phyloP scores from a whole-genome alignment of 2,113 vertebrate genomes.

The Regulus satrapa region DNA sequence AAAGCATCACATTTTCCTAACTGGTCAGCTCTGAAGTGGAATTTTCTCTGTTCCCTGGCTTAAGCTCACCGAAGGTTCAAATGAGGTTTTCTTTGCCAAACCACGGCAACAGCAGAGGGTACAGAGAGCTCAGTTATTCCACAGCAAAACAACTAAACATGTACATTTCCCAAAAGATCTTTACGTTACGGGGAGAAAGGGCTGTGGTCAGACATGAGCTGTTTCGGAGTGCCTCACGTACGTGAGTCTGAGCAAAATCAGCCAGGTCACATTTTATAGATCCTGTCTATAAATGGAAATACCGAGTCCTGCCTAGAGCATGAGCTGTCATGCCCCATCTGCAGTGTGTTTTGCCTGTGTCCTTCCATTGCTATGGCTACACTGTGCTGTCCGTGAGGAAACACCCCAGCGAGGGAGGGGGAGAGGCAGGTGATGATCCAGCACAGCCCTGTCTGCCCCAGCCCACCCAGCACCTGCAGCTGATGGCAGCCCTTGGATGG shows the following conservation, averaged over 20 bases:
- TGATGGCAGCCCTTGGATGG: background rate
- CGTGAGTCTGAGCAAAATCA: background rate
- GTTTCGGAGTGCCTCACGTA: background rate
- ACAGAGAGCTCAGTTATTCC: conserved; percentile 28
- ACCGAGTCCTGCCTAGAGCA: background rate
- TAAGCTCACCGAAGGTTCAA: conserved; percentile 4
- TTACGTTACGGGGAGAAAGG: background rate
- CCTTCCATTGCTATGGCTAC: background rate
- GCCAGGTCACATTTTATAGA: background rate
- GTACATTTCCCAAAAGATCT: conserved; percentile 12
- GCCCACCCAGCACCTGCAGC: background rate
- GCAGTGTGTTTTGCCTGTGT: background rate
- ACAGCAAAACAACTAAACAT: conserved; percentile 35
- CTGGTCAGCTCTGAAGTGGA: conserved; percentile 35
- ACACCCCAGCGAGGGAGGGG: background rate
- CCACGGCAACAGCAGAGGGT: conserved; percentile 26
- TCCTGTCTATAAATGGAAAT: conserved; percentile 28
- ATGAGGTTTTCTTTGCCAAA: conserved; percentile 23
- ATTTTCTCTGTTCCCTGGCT: conserved; percentile 60
- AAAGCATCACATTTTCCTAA: conserved; percentile 59
- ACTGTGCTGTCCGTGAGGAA: fast-evolving
- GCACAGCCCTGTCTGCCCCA: background rate
- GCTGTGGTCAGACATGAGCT: background rate
- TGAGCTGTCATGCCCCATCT: background rate
- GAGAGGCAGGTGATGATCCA: background rate